Base-by-base conservation (phyloP, 2,888 invertebrate genomes). In the Tryphoninae sp. region DNA sequence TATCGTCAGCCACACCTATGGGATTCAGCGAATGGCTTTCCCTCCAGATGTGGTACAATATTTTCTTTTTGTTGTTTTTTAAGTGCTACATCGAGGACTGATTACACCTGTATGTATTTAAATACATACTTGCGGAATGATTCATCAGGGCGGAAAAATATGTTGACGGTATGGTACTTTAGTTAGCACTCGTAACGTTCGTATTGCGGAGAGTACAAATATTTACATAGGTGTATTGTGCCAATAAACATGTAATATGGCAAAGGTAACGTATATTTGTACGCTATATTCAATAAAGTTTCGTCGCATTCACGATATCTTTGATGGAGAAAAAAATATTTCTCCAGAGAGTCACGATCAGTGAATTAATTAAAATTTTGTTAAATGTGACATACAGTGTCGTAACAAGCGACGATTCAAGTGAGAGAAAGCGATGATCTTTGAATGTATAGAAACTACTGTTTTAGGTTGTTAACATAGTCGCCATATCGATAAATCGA, bases 101-200 rank as follows among this genome's bases (percentile, higher is more conserved):
- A 33, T 33, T 33, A 4, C 33, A 33, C 11, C 45, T 65, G 19
- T 55, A 45, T 69, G 23, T 58, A 16, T n/a, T 53, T 16, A 58
- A 11, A 53, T 71, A 16, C 19, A 55, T 33, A 33, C 0, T 73
- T 77, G 82, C 71, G 79, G 61, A 74, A 82, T 89, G 89, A 90
- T 90, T 90, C 90, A 90, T 86, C 81, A 87, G 81, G 74, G 85
- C 86, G 87, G 89, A 86, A 90, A 90, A 90, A 90, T 90, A 89
- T 89, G 64, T 90, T 88, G 88, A 88, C 87, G 26, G 89, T 88
- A 89, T 87, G 85, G 86, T 83, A 87, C 86, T 88, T 89, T 88
- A 88, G 89, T 89, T 90, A 89, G 86, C 86, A 78, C 86, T 85
- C 84, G 85, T 77, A 69, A 69, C 19, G 61, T 53, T 16, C 58